Evolutionary conservation across 2,888 invertebrate species (phyloP).

Genomic region (Epinotia brunnichana): DNA sequence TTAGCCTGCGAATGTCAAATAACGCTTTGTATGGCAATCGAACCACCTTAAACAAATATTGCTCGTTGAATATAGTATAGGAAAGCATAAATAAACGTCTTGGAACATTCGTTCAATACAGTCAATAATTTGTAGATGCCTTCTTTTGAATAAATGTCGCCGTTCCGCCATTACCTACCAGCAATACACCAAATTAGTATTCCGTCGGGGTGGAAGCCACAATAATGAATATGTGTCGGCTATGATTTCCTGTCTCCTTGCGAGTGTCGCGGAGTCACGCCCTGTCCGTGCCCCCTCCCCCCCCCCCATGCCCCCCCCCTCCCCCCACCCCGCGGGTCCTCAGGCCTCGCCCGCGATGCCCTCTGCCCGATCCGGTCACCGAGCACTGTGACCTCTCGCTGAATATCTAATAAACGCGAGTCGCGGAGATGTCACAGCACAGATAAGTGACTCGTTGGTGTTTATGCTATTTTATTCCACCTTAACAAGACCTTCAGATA

Average conservation of each 20-base stretch:
- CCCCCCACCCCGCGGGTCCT: slow-evolving; percentile 32
- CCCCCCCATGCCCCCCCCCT: slow-evolving; percentile 41
- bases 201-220: slow-evolving; percentile 35
- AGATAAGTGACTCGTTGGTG: slow-evolving; percentile 43
- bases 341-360: slow-evolving; percentile 51
- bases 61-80: too few species aligned
- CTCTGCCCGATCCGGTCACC: slow-evolving; percentile 75
- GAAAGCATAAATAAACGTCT: too few species aligned
- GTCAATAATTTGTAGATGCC: too few species aligned
- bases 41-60: too few species aligned
- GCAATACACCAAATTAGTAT: slow-evolving; percentile 36
- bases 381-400: slow-evolving; percentile 77
- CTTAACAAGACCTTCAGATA: neutral
- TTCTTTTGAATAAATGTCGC: neutral
- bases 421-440: slow-evolving; percentile 69
- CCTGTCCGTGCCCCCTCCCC: slow-evolving; percentile 40
- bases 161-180: slow-evolving; percentile 4
- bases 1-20: too few species aligned
- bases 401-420: slow-evolving; percentile 60
- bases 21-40: too few species aligned
- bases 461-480: slow-evolving; percentile 6
- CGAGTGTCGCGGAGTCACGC: slow-evolving; percentile 38
- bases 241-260: slow-evolving; percentile 42
- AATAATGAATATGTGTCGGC: slow-evolving; percentile 39
- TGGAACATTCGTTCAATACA: too few species aligned